Conservation (phyloP, 2,113 vertebrate species). For the Miniopterus natalensis region DNA sequence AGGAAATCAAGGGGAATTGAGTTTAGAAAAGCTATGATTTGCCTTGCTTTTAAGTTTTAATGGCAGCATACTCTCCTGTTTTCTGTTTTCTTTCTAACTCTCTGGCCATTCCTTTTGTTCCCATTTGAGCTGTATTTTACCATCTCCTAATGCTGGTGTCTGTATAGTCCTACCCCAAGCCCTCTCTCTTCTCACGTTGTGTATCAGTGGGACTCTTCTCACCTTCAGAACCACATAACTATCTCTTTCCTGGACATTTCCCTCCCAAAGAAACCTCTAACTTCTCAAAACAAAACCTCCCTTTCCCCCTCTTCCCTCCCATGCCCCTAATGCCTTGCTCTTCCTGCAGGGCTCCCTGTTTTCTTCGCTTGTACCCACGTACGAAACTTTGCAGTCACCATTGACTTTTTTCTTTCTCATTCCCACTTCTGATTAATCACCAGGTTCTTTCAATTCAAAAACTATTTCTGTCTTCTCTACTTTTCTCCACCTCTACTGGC, state of each 20-base stretch:
- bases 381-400: neutral
- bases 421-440: neutral
- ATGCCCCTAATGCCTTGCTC: neutral
- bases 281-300: neutral
- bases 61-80: neutral
- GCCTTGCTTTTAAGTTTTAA: neutral
- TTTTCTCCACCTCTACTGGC: neutral
- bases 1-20: neutral
- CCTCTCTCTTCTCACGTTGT: neutral
- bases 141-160: neutral
- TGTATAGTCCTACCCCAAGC: accelerated
- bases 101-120: conserved; percentile 25
- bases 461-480: neutral
- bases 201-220: neutral
- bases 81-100: neutral
- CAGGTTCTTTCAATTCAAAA: neutral
- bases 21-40: neutral
- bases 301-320: neutral
- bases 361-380: neutral
- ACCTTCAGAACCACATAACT: neutral
- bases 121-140: neutral
- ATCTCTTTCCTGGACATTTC: neutral
- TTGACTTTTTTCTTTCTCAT: neutral
- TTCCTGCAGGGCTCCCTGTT: neutral
- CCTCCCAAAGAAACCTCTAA: neutral